phyloP scores from a whole-genome alignment of 2,888 invertebrate genomes.

The Kuschelorhynchus macadamiae region DNA sequence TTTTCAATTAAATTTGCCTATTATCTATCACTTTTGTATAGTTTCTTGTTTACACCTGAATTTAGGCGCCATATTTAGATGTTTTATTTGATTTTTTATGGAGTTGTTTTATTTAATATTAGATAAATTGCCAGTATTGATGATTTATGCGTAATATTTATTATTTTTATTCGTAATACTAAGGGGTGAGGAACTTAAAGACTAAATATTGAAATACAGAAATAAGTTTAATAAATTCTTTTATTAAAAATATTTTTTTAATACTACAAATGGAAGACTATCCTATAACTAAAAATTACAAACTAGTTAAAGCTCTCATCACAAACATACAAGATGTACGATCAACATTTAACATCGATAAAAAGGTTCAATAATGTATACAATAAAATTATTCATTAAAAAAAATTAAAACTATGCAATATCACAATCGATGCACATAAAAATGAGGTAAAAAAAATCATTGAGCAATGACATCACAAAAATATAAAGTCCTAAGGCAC shows the following conservation, averaged over 20 bases:
- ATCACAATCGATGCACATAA: constrained; percentile 58
- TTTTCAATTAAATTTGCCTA: too few species aligned
- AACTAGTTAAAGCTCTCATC: constrained; percentile 62
- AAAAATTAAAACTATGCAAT: constrained; percentile 58
- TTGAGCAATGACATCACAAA: constrained; percentile 59
- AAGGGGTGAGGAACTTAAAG: background rate
- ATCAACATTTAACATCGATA: constrained; percentile 29
- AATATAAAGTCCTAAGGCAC: constrained; percentile 41
- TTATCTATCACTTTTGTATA: too few species aligned
- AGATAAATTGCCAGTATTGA: too few species aligned
- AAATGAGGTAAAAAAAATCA: constrained; percentile 38
- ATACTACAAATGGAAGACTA: constrained; percentile 60
- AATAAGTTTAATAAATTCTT: constrained; percentile 20
- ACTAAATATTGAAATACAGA: constrained; percentile 1
- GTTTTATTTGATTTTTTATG: too few species aligned
- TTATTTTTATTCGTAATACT: background rate
- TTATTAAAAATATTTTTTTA: constrained; percentile 29
- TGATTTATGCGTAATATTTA: too few species aligned
- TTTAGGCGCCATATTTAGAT: too few species aligned
- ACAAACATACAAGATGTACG: constrained; percentile 53
- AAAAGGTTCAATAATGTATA: constrained; percentile 54
- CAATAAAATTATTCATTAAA: constrained; percentile 48
- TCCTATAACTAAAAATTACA: constrained; percentile 52
- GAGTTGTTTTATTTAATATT: too few species aligned
- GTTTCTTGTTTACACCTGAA: too few species aligned